Percentiles rank a stretch among this genome's conserved stretches.
Evolutionary conservation across 2,797 vertebrate genomes (phyloP).

Genomic region (Esox lucius): DNA sequence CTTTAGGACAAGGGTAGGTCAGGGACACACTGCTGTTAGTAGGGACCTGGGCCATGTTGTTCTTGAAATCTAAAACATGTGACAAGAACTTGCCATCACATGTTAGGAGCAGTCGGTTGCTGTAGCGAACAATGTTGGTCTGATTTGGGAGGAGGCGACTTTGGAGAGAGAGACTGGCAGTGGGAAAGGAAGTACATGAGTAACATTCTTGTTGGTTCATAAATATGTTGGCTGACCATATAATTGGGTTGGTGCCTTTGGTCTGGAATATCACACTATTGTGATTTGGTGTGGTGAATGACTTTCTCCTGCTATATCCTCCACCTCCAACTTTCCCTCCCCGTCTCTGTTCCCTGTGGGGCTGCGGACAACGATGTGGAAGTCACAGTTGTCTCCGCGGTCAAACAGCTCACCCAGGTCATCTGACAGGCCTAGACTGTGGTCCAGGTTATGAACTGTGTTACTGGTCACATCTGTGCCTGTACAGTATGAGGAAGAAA

Average conservation of each 20-base stretch:
- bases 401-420: conserved; percentile 46
- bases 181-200: conserved; percentile 52
- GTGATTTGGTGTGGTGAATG: conserved; percentile 55
- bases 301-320: no score
- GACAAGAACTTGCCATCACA: conserved; percentile 64
- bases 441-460: conserved; percentile 20
- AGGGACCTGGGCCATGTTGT: conserved; percentile 35
- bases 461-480: conserved; percentile 6
- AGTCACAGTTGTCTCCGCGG: conserved; percentile 5
- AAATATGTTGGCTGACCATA: conserved; percentile 60
- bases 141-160: not conserved
- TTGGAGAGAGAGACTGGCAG: conserved; percentile 13
- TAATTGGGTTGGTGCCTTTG: fast-evolving
- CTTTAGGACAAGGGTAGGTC: conserved; percentile 67
- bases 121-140: conserved; percentile 48
- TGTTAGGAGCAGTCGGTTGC: conserved; percentile 66
- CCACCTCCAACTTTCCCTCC: conserved; percentile 24
- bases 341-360: conserved; percentile 28
- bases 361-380: conserved; percentile 49
- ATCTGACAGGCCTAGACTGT: conserved; percentile 15
- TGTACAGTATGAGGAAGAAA: not conserved
- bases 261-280: conserved; percentile 54
- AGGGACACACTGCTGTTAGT: conserved; percentile 36
- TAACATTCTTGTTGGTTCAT: conserved; percentile 46
- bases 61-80: conserved; percentile 69